Conservation (phyloP, 2,113 vertebrate genomes). For the Pogona vitticeps region DNA sequence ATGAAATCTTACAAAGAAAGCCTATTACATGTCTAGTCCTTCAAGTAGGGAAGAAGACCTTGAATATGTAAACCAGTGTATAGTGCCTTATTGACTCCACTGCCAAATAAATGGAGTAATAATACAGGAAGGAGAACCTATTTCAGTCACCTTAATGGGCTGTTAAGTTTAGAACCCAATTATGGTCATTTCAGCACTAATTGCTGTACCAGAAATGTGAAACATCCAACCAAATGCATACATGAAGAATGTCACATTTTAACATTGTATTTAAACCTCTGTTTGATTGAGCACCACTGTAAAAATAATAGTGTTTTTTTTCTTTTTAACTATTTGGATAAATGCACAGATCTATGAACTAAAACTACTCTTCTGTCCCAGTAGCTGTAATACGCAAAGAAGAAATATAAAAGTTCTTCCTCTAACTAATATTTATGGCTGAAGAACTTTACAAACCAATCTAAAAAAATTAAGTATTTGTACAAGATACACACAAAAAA, state of each 20-base stretch:
- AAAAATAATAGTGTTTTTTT: background rate
- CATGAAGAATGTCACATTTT: slow-evolving; percentile 32
- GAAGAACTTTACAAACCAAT: background rate
- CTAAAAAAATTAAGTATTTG: background rate
- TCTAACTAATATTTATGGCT: background rate
- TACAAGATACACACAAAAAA: background rate
- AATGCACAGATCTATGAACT: background rate
- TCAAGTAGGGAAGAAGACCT: slow-evolving; percentile 15
- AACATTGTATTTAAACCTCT: slow-evolving; percentile 8
- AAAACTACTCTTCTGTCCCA: background rate
- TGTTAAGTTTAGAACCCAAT: slow-evolving; percentile 45
- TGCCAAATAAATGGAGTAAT: slow-evolving; percentile 42
- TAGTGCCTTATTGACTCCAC: slow-evolving; percentile 26
- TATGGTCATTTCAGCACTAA: slow-evolving; percentile 38
- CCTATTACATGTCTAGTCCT: slow-evolving; percentile 15
- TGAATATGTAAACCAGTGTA: slow-evolving; percentile 40
- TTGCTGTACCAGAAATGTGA: slow-evolving; percentile 28
- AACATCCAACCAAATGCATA: slow-evolving; percentile 26
- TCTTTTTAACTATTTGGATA: slow-evolving; percentile 10
- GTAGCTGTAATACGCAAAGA: background rate
- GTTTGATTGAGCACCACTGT: background rate
- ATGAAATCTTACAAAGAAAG: background rate
- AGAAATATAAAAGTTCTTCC: background rate
- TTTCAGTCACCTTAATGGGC: slow-evolving; percentile 43
- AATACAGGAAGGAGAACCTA: slow-evolving; percentile 30